A percentile compares a stretch with the other conserved stretches of the same genome.
These are phyloP conservation scores for Potamarius usumacintae DNA, from an alignment of 2,113 vertebrate genomes.

Conservation along the genomic window DNA sequence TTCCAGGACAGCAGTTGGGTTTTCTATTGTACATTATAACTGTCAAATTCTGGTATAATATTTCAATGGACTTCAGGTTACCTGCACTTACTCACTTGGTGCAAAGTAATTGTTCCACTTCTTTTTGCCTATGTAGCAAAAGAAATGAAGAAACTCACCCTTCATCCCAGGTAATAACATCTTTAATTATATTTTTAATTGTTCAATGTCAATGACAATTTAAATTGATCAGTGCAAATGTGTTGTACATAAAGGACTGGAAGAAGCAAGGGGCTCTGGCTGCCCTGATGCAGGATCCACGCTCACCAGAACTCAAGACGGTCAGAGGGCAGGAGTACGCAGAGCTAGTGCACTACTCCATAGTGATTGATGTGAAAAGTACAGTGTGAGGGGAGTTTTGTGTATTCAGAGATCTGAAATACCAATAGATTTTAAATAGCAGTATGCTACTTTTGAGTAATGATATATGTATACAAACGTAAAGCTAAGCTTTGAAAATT, in stretches of 20 bases:
- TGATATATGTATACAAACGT: background rate
- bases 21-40: background rate
- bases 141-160: slow-evolving; percentile 2
- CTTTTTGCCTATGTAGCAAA: slow-evolving; percentile 47
- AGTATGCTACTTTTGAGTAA: background rate
- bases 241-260: slow-evolving; percentile 29
- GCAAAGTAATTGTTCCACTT: slow-evolving; percentile 32
- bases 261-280: slow-evolving; percentile 63
- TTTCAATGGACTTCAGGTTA: background rate
- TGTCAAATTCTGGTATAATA: background rate
- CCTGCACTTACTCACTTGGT: background rate
- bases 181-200: background rate
- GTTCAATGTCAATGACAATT: background rate
- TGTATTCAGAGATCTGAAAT: background rate
- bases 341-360: slow-evolving; percentile 65
- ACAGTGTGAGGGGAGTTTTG: slow-evolving; percentile 57
- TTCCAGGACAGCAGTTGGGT: background rate
- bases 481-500: background rate
- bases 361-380: slow-evolving; percentile 71
- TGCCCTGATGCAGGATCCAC: slow-evolving; percentile 63
- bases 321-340: slow-evolving; percentile 36
- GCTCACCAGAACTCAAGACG: slow-evolving; percentile 63
- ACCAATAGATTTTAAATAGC: background rate
- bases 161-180: slow-evolving; percentile 40
- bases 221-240: background rate